Evolutionary conservation across 2,113 vertebrate species (phyloP).

Genomic region (Takifugu flavidus): DNA sequence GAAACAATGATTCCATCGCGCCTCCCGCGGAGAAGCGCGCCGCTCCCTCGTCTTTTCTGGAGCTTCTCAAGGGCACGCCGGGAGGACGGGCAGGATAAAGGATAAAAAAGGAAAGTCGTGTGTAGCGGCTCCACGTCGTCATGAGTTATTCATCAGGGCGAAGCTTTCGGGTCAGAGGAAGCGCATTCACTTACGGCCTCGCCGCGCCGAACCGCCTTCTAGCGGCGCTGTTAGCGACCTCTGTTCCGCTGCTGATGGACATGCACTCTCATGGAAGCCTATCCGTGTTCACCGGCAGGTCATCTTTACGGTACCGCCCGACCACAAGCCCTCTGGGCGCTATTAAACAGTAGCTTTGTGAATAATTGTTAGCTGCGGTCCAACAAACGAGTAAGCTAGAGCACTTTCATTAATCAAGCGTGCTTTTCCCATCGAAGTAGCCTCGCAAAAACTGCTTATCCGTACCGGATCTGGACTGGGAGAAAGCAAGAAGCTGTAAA

Average conservation of each 20-base stretch:
- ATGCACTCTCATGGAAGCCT: background rate
- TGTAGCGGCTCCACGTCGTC: constrained; percentile 28
- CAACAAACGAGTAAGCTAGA: too few relatives aligned
- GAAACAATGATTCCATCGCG: constrained; percentile 64
- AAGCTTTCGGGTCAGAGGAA: constrained; percentile 61
- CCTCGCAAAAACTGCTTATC: constrained; percentile 23
- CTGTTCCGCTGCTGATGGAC: background rate
- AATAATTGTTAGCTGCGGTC: too few relatives aligned
- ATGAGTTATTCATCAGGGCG: constrained; percentile 70
- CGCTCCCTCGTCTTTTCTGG: constrained; percentile 32
- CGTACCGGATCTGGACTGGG: constrained; percentile 20
- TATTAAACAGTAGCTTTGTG: too few relatives aligned
- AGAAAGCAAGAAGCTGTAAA: constrained; percentile 32
- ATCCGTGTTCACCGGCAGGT: background rate
- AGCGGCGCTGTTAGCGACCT: constrained; percentile 4
- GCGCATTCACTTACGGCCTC: constrained; percentile 33
- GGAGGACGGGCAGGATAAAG: constrained; percentile 46
- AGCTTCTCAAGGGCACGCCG: constrained; percentile 65
- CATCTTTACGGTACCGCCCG: background rate
- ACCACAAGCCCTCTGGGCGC: too few relatives aligned
- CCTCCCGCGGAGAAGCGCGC: constrained; percentile 27
- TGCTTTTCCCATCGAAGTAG: too few relatives aligned
- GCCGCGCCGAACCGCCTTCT: background rate
- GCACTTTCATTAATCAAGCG: too few relatives aligned
- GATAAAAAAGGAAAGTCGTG: constrained; percentile 47